A percentile compares a stretch with the other conserved stretches of the same genome.
phyloP scores from a whole-genome alignment of 2,888 invertebrate genomes.

The Pelosia muscerda region DNA sequence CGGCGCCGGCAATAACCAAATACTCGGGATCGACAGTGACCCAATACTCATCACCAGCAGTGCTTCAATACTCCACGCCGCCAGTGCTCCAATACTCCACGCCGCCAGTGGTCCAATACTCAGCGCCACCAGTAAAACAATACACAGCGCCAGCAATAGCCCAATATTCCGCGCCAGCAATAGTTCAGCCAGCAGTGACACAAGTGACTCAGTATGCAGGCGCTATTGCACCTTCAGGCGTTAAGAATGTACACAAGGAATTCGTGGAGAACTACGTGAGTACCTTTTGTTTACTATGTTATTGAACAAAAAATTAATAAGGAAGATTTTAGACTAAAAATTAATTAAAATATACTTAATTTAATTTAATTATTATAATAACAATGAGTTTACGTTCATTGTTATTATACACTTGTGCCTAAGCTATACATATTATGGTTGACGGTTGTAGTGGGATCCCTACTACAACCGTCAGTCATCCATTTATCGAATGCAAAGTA shows the following conservation, averaged over 20 bases:
- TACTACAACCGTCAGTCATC: no score
- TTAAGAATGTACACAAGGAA: constrained; percentile 87
- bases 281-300: constrained; percentile 37
- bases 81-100: neutral
- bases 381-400: no score
- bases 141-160: constrained; percentile 54
- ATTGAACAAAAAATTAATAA: neutral
- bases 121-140: constrained; percentile 41
- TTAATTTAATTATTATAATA: no score
- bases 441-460: no score
- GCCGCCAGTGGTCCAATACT: constrained; percentile 20
- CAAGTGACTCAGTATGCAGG: constrained; percentile 53
- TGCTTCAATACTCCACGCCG: constrained; percentile 18
- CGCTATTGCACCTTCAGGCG: constrained; percentile 28
- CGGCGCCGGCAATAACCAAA: constrained; percentile 56
- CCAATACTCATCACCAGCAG: constrained; percentile 58
- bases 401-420: no score
- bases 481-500: no score
- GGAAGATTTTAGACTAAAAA: neutral
- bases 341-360: neutral
- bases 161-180: constrained; percentile 65
- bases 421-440: no score
- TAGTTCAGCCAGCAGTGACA: constrained; percentile 54
- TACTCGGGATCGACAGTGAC: constrained; percentile 51
- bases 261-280: constrained; percentile 89